Evolutionary conservation across 2,888 invertebrate genomes (phyloP).

Genomic region (Sialis fuliginosa): DNA sequence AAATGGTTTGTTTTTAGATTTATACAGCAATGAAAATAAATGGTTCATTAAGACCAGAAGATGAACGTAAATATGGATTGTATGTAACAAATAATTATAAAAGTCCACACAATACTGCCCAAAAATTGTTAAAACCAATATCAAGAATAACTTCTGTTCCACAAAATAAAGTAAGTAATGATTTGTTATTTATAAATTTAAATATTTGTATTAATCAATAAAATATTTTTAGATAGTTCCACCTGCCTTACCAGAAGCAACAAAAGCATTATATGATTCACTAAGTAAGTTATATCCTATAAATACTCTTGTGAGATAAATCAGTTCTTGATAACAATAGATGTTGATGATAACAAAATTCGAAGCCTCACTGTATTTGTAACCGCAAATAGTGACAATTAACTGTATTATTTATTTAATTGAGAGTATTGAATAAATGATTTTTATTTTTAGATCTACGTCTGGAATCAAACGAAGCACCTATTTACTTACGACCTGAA

Average conservation of each 20-base stretch:
- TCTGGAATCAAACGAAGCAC: conserved; percentile 1
- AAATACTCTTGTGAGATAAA: too few species aligned
- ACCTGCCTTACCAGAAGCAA: conserved; percentile 4
- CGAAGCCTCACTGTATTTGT: too few species aligned
- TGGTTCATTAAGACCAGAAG: conserved; percentile 42
- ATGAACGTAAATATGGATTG: conserved; percentile 45
- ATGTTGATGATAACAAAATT: too few species aligned
- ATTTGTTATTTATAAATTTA: too few species aligned
- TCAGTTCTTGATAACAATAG: too few species aligned
- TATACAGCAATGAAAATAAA: conserved; percentile 50
- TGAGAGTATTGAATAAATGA: too few species aligned
- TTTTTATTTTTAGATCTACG: conserved; percentile 1
- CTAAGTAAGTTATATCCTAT: background rate
- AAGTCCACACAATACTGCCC: background rate
- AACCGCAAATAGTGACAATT: too few species aligned
- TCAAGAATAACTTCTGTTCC: background rate
- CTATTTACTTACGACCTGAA: conserved; percentile 1
- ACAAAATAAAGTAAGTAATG: too few species aligned
- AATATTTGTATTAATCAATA: background rate
- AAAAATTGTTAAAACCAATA: background rate
- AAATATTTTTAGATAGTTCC: background rate
- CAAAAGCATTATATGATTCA: conserved; percentile 4
- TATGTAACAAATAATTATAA: conserved; percentile 24
- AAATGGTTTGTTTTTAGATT: conserved; percentile 20
- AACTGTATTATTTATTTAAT: too few species aligned